Evolutionary conservation across 2,113 vertebrate species (phyloP).

Genomic region (Cochlearius cochlearius): DNA sequence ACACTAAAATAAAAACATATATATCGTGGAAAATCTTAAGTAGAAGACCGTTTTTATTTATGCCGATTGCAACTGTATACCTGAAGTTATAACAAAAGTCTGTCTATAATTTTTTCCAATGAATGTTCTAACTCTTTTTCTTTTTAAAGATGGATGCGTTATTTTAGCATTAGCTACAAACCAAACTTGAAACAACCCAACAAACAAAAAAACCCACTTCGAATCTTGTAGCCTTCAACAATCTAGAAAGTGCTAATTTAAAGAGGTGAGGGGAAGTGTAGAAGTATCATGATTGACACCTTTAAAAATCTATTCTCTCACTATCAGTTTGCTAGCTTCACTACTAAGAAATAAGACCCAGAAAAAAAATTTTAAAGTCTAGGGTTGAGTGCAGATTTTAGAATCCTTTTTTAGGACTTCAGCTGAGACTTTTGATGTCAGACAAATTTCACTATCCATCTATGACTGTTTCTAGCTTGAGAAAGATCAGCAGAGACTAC

Average conservation of each 20-base stretch:
- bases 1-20: not conserved
- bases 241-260: not conserved
- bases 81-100: not conserved
- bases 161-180: not conserved
- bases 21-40: not conserved
- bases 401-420: slow-evolving; percentile 46
- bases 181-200: not conserved
- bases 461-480: slow-evolving; percentile 28
- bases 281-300: not conserved
- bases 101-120: not conserved
- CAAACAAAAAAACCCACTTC: not conserved
- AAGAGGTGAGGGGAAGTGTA: not conserved
- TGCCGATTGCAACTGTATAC: not conserved
- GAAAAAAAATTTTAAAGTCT: not conserved
- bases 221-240: not conserved
- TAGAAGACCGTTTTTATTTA: not conserved
- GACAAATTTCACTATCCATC: slow-evolving; percentile 42
- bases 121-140: not conserved
- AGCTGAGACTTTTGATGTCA: slow-evolving; percentile 1
- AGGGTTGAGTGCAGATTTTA: slow-evolving; percentile 9
- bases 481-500: slow-evolving; percentile 47
- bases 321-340: slow-evolving; percentile 8
- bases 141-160: not conserved
- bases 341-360: slow-evolving; percentile 18
- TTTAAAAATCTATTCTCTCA: slow-evolving; percentile 33